Evolutionary conservation across 35 echinoderm and acorn worm genomes (phyloP).

Genomic region (Ophioderma brevispina): DNA sequence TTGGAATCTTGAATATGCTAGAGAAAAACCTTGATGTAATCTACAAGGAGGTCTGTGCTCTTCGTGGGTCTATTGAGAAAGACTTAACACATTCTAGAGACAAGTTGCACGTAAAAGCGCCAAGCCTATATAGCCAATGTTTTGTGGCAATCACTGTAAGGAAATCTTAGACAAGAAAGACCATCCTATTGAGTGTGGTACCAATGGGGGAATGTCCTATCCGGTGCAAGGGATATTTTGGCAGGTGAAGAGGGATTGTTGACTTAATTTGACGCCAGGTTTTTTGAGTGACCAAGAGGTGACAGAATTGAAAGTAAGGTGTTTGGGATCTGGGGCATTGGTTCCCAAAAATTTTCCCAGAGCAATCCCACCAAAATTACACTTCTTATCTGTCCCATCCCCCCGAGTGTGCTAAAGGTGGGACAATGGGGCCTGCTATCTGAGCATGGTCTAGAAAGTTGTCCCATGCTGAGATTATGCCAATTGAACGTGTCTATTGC

Average conservation of each 20-base stretch:
- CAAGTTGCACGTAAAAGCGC: background rate
- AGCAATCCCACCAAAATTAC: conserved; percentile 29
- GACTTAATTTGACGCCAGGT: conserved; percentile 28
- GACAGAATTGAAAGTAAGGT: conserved; percentile 6
- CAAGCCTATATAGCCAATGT: conserved; percentile 7
- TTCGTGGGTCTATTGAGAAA: background rate
- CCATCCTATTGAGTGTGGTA: background rate
- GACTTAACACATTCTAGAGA: background rate
- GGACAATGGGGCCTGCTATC: conserved; percentile 36
- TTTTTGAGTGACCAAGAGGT: conserved; percentile 26
- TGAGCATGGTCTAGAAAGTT: conserved; percentile 45
- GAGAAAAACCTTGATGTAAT: background rate
- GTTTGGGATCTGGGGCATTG: conserved; percentile 26
- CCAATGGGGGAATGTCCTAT: background rate
- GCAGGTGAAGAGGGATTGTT: conserved; percentile 26
- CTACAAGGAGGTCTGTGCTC: background rate
- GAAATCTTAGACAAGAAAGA: background rate
- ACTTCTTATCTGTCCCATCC: conserved; percentile 19
- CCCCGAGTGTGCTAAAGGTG: conserved; percentile 33
- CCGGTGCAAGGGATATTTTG: background rate
- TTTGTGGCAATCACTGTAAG: background rate
- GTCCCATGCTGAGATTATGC: conserved; percentile 32
- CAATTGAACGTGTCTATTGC: conserved; percentile 26
- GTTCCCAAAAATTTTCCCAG: conserved; percentile 18
- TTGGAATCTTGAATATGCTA: background rate